These are phyloP conservation scores for Rhineura floridana DNA, from an alignment of 2,113 vertebrate genomes.

Conservation along the genomic window DNA sequence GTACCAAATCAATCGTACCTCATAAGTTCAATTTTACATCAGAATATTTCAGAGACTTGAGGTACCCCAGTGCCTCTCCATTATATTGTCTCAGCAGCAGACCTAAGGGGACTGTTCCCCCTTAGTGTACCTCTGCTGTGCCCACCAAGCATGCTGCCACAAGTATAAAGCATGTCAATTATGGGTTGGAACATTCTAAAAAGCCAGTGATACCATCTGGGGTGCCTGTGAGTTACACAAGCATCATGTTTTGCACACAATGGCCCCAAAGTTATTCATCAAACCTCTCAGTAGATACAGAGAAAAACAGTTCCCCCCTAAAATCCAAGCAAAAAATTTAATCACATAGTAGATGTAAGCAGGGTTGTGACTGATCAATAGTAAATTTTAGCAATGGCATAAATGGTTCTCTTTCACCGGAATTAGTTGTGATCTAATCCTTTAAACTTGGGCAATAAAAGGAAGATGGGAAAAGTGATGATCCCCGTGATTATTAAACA, in stretches of 20 bases:
- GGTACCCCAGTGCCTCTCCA: background rate
- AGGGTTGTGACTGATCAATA: background rate
- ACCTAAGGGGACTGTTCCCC: background rate
- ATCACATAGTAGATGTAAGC: background rate
- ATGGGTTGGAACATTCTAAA: too few species aligned
- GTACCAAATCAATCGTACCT: background rate
- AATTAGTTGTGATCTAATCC: background rate
- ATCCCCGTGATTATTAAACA: background rate
- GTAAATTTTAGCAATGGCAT: background rate
- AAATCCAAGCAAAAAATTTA: background rate
- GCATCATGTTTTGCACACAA: too few species aligned
- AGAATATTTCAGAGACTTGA: background rate
- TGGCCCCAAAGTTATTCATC: background rate
- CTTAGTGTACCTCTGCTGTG: background rate
- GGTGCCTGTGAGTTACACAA: background rate
- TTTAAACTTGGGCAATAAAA: background rate
- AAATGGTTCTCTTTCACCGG: background rate
- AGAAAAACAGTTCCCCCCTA: background rate
- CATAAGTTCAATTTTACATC: background rate
- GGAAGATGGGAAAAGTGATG: background rate
- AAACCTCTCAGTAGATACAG: background rate
- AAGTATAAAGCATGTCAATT: background rate
- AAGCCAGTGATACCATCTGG: background rate
- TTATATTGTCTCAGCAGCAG: background rate
- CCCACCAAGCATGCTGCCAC: background rate